Conservation (phyloP, 1,140 invertebrate genomes). For the Heliconius hermathena region DNA sequence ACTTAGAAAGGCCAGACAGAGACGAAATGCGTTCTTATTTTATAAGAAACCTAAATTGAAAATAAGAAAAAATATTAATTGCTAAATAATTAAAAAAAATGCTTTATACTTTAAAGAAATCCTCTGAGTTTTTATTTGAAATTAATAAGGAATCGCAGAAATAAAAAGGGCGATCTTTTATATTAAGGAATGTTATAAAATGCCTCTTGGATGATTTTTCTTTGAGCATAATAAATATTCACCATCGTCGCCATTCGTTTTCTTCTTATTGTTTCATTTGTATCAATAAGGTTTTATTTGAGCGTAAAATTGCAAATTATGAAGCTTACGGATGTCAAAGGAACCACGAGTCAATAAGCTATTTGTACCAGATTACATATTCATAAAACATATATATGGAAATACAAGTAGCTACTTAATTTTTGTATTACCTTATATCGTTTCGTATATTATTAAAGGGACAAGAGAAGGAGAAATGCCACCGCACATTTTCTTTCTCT, state of each 20-base stretch:
- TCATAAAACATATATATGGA: too few relatives aligned
- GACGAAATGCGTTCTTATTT: too few relatives aligned
- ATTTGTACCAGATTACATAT: neutral
- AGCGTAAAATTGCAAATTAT: neutral
- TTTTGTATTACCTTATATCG: too few relatives aligned
- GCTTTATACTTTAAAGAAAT: neutral
- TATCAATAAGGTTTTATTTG: neutral
- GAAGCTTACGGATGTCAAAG: neutral
- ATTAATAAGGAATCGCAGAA: slow-evolving; percentile 5
- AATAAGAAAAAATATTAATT: neutral
- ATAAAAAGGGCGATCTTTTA: slow-evolving; percentile 5
- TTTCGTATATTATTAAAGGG: too few relatives aligned
- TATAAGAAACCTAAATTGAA: neutral
- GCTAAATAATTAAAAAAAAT: neutral
- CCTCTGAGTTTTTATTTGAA: neutral
- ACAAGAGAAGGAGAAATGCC: too few relatives aligned
- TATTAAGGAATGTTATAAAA: slow-evolving; percentile 21
- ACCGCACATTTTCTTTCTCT: too few relatives aligned
- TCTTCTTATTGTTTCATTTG: neutral
- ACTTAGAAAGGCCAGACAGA: too few relatives aligned
- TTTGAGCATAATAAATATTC: slow-evolving; percentile 13
- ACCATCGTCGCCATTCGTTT: slow-evolving; percentile 4
- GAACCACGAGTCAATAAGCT: too few relatives aligned
- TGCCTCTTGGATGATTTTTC: slow-evolving; percentile 13
- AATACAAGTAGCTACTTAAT: too few relatives aligned